Evolutionary conservation across 2,113 vertebrate genomes (phyloP), one percentile per base, ranked within the genome.

Genomic region (Mastomys coucha): DNA sequence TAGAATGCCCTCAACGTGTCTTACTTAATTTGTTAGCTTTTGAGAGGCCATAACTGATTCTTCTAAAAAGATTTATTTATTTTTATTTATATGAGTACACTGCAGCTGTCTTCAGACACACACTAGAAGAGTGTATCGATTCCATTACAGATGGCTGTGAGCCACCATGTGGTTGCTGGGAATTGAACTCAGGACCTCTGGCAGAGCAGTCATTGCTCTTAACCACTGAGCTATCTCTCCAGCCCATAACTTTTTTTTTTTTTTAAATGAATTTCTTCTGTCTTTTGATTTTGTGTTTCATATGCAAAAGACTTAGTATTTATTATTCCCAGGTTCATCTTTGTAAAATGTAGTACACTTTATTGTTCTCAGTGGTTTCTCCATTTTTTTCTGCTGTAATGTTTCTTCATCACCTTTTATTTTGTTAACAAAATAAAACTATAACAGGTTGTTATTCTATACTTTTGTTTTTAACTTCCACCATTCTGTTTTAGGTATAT

Each of bases 1-100:
- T 26, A 77, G 60, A 86, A 67, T 86, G 63, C 81, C 78, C 31
- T 91, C 73, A 31, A 77, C n/a, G 65, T 84, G 33, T 28, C 77
- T 96, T 93, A 53, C 10, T 84, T 88, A 56, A 60, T 76, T 24
- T 88, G 2, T 77, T 95, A 60, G 67, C 87, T 95, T 95, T 96
- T 91, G 42, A 95, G 17, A 93, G 72, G 26, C 24, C 7, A 2
- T 69, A 80, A 76, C 51, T 85, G 11, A 77, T 85, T 84, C 73
- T 93, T 95, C 24, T 45, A 45, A 45, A 45, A 45, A 45, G 45
- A 45, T 45, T 45, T 45, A 45, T 45, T 45, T 45, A 45, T 45
- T 45, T 45, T 45, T 45, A 45, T 45, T 45, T 45, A 45, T 45
- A 45, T 4, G 45, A 45, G n/a, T n/a, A n/a, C 45, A 45, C 3